Evolutionary conservation across 2,888 invertebrate species (phyloP), one percentile per base, ranked within the genome.

Genomic region (Cordylochernes scorpioides): DNA sequence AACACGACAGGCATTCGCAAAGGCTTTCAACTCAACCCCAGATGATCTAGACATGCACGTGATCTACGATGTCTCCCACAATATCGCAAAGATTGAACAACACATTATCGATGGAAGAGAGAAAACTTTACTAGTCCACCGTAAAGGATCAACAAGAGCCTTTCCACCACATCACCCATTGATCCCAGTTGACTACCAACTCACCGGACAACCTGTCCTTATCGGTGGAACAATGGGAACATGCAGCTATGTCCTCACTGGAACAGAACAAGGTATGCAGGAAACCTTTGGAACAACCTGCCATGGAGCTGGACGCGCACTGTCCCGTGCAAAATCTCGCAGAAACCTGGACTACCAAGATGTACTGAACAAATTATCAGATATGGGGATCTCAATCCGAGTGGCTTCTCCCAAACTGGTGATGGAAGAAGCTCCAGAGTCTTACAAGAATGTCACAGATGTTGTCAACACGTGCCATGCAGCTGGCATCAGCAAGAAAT

Each of bases 181-280:
- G 18, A 97, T 97, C 45, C 97, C 97, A 4, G 94, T 97, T 1
- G 97, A 97, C 56, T 97, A 94, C 54, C 62, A 62, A 49, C 54
- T 91, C 36, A 94, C 86, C 21, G 94, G 97, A 0, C 97, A 99
- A 50, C 97, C 97, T 2, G 94, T 99, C 8, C 61, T 97, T 21
- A 94, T 99, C 46, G 97, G 97, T 25, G 97, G 97, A 25, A 88
- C 94, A 3, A 99, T 97, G 97, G 97, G 97, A 14, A 97, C 97
- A 3, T 97, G 94, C 51, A 91, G 91, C 50, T 97, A 99, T 55
- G 91, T 99, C 4, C 61, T 99, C 18, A 99, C 97, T 17, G 97
- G 84, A 8, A 97, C 97, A 8, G 82, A 88, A 49, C 69, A 72
- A 49, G 97, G 94, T 41, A 91, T 97, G 88, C 60, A 68, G 42